Base-by-base conservation (phyloP, 2,888 invertebrate species). In the Caenorhabditis wallacei region DNA sequence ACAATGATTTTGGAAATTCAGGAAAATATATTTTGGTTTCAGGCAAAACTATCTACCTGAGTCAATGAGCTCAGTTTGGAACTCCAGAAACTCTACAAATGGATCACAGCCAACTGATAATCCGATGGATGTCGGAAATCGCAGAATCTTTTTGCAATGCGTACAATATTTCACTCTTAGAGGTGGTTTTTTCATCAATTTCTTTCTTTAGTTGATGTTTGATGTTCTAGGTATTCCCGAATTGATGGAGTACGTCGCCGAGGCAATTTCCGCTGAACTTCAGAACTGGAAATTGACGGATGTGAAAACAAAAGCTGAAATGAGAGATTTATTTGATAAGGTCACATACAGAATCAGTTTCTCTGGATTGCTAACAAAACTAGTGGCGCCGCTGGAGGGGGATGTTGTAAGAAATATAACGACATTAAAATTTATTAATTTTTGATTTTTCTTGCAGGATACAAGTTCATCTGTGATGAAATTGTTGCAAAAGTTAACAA, bases 131-230 rank as follows among this genome's bases (percentile, higher is more conserved):
- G 82, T 80, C 22, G 79, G 70, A 16, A 84, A 85, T 35, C 82
- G 85, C 22, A 83, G 88, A 48, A 80, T 89, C 13, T 88, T 89
- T 68, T 63, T 89, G 56, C 88, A 88, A 64, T 86, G 87, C 63
- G 85, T 89, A 43, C 89, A 88, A 63, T 88, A 82, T 80, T 88
- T 88, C 53, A 83, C 86, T 10, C 71, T 82, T 2, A 68, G 70
- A 75, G 88, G 88, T 92, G 22, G 18, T n/a, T 30, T 1, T 4
- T 48, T 11, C 7, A 22, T 13, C 48, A 56, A 20, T 37, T 24
- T 46, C 10, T 3, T 10, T 35, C 35, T 40, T 40, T 40, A 20
- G 13, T 18, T 8, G 35, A 51, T n/a, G n/a, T 20, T 53, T 64
- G 53, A 0, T n/a, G 10, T 43, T 61, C 80, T 22, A 86, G 86